Conservation (phyloP, 2,888 invertebrate genomes). For the Mythimna albipuncta region DNA sequence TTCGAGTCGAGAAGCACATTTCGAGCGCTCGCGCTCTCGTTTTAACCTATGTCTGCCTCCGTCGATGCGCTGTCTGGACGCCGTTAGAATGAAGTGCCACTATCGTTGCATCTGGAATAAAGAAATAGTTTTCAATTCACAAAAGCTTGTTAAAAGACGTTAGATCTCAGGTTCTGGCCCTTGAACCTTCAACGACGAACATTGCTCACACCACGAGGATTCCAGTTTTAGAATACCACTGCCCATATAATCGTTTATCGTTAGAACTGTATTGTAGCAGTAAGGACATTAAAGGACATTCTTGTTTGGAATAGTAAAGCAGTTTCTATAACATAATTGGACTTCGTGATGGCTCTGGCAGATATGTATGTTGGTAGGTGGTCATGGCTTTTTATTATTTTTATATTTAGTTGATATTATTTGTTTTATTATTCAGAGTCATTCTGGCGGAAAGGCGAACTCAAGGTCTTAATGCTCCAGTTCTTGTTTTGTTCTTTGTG, state of each 20-base stretch:
- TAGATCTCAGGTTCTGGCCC: conserved; percentile 86
- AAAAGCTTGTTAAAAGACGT: conserved; percentile 98
- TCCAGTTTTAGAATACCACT: conserved; percentile 83
- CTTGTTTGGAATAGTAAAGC: conserved; percentile 71
- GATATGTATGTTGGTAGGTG: conserved; percentile 88
- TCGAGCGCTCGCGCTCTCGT: conserved; percentile 87
- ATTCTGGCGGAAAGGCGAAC: conserved; percentile 72
- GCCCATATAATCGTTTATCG: conserved; percentile 84
- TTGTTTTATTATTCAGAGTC: conserved; percentile 73
- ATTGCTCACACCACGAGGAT: conserved; percentile 83
- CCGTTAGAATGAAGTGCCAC: conserved; percentile 93
- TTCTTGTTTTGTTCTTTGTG: conserved; percentile 68
- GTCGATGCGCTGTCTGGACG: conserved; percentile 85
- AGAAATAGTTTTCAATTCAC: conserved; percentile 97
- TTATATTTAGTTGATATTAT: conserved; percentile 69
- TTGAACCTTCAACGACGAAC: conserved; percentile 84
- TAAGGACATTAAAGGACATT: conserved; percentile 80
- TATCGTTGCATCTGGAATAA: conserved; percentile 98
- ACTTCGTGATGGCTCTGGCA: conserved; percentile 86
- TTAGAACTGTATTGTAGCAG: conserved; percentile 82
- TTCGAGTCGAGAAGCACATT: conserved; percentile 81
- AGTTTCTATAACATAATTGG: conserved; percentile 71
- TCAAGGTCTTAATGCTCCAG: conserved; percentile 81
- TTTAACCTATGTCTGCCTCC: conserved; percentile 88
- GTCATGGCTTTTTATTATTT: conserved; percentile 63